Base-by-base conservation (phyloP, 2,888 invertebrate species). In the Drosophila picticornis region DNA sequence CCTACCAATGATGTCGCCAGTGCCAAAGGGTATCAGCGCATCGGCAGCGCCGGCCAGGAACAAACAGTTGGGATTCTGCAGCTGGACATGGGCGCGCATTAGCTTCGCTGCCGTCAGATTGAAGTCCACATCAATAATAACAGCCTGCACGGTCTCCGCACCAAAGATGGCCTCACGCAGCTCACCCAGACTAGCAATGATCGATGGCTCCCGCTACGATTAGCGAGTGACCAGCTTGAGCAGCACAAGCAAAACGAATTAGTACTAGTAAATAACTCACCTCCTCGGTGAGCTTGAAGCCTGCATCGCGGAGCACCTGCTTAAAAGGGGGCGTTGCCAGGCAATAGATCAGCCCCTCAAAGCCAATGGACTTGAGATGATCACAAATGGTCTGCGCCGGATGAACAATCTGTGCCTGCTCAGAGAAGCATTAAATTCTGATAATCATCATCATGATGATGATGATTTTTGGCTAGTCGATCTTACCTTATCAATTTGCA, bases 11-110 rank as follows among this genome's bases (percentile, higher is more conserved):
- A 90, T 83, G 31, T 91, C 85, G 27, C 80, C 85, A 19, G 77
- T 59, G 3, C 91, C 91, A 19, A 92, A 83, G 0, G 92, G 89
- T 81, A 93, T 90, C 16, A 89, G 43, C 3, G 83, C 90, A 79
- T 94, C 94, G 0, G 93, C 90, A 2, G 93, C 93, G 2, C 94
- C 94, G n/a, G 91, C 92, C n/a, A 95, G 72, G 69, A 94, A 94
- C 19, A 94, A 57, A 29, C 94, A 94, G 10, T 94, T 91, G 0
- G 93, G 88, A 73, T 94, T 73, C 78, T 93, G 88, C 9, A 95
- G 90, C 79, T 94, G 94, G 1, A 91, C 77, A 48, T 93, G 90
- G 1, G 94, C 94, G 52, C 93, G 92, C 82, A 94, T 93, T 29
- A 95, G 64, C 80, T 94, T 94, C 9, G 92, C 77, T 62, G 93